These are phyloP conservation scores for Pangasius macronema DNA, from an alignment of 2,797 vertebrate species.

Conservation along the genomic window DNA sequence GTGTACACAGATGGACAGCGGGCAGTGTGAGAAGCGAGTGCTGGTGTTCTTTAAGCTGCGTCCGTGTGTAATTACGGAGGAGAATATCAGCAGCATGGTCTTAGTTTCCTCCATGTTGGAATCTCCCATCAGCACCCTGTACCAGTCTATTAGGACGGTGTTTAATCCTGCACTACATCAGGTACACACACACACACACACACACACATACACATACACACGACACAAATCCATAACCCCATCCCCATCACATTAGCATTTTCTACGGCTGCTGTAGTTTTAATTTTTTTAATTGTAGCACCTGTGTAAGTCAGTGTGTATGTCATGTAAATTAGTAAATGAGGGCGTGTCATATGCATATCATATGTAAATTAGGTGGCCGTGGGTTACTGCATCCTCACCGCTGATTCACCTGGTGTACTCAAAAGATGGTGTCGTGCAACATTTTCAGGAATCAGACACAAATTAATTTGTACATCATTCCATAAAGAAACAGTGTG, in stretches of 20 bases:
- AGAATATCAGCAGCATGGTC: slow-evolving; percentile 88
- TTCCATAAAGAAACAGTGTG: neutral
- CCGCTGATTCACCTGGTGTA: neutral
- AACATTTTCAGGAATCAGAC: neutral
- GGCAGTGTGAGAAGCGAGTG: slow-evolving; percentile 78
- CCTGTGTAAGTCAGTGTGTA: neutral
- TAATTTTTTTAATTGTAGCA: neutral
- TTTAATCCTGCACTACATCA: slow-evolving; percentile 90
- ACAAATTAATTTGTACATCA: neutral
- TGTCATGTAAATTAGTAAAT: neutral
- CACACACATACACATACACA: slow-evolving; percentile 17
- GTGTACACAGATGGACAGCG: slow-evolving; percentile 78
- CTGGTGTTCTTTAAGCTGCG: slow-evolving; percentile 94
- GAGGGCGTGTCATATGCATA: neutral
- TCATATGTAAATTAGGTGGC: neutral
- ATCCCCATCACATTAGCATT: neutral
- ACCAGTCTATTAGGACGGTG: slow-evolving; percentile 90
- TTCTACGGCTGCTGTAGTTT: neutral
- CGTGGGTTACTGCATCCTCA: neutral
- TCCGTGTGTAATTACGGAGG: slow-evolving; percentile 90
- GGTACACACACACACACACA: slow-evolving; percentile 66
- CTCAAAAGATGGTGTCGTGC: neutral
- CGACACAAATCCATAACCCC: neutral
- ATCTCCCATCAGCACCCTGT: slow-evolving; percentile 91
- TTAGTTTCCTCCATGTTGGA: slow-evolving; percentile 96